Conservation (phyloP, 23 tunicate genomes). For the Corella eumyota region DNA sequence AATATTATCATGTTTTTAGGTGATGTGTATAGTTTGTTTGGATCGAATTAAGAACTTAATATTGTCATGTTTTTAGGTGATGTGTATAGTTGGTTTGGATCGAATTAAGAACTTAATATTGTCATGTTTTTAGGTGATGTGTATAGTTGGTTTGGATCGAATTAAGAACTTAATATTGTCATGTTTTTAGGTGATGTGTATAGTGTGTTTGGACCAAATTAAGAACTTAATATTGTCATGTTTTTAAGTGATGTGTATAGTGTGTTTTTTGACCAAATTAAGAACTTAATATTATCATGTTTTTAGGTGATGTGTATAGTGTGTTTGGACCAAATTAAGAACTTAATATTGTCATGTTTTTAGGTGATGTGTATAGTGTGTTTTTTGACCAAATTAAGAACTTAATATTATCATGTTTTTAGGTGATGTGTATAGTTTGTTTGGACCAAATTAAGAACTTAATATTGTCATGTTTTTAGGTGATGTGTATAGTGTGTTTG, state of each 20-base stretch:
- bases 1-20: conserved; percentile 85
- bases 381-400: conserved; percentile 83
- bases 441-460: conserved; percentile 88
- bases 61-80: conserved; percentile 81
- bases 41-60: conserved; percentile 88
- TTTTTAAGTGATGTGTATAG: conserved; percentile 84
- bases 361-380: conserved; percentile 94
- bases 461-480: conserved; percentile 85
- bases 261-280: conserved; percentile 88
- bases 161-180: conserved; percentile 86
- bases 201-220: conserved; percentile 87
- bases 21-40: conserved; percentile 91
- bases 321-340: conserved; percentile 85
- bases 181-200: conserved; percentile 87
- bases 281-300: conserved; percentile 89
- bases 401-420: conserved; percentile 80
- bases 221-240: conserved; percentile 90
- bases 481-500: conserved; percentile 91
- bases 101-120: conserved; percentile 85
- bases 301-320: conserved; percentile 88
- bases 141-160: conserved; percentile 92
- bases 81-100: conserved; percentile 95
- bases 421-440: conserved; percentile 94
- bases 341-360: conserved; percentile 85
- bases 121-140: conserved; percentile 80